These are phyloP conservation scores for Gambusia affinis DNA, from an alignment of 2,113 vertebrate genomes.

Conservation along the genomic window DNA sequence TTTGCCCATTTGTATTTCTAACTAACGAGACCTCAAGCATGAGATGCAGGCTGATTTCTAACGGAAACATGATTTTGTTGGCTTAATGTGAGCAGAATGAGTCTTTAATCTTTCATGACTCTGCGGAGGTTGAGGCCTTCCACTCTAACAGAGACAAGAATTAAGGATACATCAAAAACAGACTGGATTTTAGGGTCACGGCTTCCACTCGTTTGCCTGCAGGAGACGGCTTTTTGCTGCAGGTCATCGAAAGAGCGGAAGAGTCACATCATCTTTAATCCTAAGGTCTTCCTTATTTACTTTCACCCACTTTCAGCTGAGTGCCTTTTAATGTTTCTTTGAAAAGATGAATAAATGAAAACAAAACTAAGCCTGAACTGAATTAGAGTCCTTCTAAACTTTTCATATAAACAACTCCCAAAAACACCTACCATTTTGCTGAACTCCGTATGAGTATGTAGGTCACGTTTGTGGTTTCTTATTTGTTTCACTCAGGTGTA, in stretches of 20 bases:
- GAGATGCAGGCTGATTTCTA: slow-evolving; percentile 36
- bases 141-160: slow-evolving; percentile 51
- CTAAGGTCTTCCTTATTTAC: background rate
- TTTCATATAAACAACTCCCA: background rate
- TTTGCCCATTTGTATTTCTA: background rate
- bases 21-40: slow-evolving; percentile 13
- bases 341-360: slow-evolving; percentile 9
- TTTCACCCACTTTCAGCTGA: background rate
- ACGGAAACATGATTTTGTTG: slow-evolving; percentile 49
- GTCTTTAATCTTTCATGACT: slow-evolving; percentile 68
- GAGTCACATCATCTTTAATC: slow-evolving; percentile 5
- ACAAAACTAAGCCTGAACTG: slow-evolving; percentile 16
- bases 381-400: slow-evolving; percentile 13
- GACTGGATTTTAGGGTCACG: slow-evolving; percentile 45
- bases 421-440: slow-evolving; percentile 11
- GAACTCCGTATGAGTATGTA: slow-evolving; percentile 6
- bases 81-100: slow-evolving; percentile 49
- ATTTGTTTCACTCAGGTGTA: slow-evolving; percentile 62
- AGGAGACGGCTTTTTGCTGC: slow-evolving; percentile 14
- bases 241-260: slow-evolving; percentile 18
- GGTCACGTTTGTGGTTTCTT: slow-evolving; percentile 40
- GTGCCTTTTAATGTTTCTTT: slow-evolving; percentile 1
- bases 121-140: slow-evolving; percentile 44
- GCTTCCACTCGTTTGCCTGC: slow-evolving; percentile 43
- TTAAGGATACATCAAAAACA: slow-evolving; percentile 60